A percentile compares a stretch with the other conserved stretches of the same genome.
phyloP scores from a whole-genome alignment of 2,797 vertebrate species.

The Schizothorax lantsangensis region DNA sequence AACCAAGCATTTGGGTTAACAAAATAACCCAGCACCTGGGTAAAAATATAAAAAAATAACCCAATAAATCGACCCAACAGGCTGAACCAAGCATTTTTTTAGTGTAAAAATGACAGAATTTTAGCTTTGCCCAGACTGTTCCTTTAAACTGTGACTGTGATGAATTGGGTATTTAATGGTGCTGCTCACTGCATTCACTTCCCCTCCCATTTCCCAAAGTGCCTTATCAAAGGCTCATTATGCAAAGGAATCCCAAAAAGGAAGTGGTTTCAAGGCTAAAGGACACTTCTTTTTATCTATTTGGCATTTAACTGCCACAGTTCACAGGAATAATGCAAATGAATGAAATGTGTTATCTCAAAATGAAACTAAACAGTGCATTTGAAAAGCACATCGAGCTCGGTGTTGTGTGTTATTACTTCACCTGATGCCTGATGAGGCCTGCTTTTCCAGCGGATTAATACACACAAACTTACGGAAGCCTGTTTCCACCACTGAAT shows the following conservation, averaged over 20 bases:
- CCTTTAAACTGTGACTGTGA: conserved; percentile 6
- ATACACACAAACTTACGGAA: not conserved
- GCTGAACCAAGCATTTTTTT: too few relatives aligned
- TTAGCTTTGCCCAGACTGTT: too few relatives aligned
- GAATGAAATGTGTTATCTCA: conserved; percentile 33
- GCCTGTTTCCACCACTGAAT: not conserved
- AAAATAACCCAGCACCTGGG: too few relatives aligned
- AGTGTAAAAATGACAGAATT: too few relatives aligned
- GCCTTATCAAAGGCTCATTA: conserved; percentile 51
- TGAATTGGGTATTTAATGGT: not conserved
- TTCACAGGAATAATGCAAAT: conserved; percentile 42
- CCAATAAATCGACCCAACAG: too few relatives aligned
- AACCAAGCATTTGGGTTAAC: too few relatives aligned
- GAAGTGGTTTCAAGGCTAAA: conserved; percentile 43
- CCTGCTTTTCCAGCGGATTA: not conserved
- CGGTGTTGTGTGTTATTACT: not conserved
- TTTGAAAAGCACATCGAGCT: not conserved
- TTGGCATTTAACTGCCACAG: conserved; percentile 23
- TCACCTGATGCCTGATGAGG: not conserved
- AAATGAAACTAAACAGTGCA: not conserved
- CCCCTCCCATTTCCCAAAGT: conserved; percentile 28
- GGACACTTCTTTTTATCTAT: conserved; percentile 42
- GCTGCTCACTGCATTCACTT: conserved; percentile 17
- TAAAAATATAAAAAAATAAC: too few relatives aligned
- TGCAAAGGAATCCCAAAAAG: conserved; percentile 40